Evolutionary conservation across 2,888 invertebrate species (phyloP), one percentile per base, ranked within the genome.

Genomic region (Sinopyrophorus schimmeli): DNA sequence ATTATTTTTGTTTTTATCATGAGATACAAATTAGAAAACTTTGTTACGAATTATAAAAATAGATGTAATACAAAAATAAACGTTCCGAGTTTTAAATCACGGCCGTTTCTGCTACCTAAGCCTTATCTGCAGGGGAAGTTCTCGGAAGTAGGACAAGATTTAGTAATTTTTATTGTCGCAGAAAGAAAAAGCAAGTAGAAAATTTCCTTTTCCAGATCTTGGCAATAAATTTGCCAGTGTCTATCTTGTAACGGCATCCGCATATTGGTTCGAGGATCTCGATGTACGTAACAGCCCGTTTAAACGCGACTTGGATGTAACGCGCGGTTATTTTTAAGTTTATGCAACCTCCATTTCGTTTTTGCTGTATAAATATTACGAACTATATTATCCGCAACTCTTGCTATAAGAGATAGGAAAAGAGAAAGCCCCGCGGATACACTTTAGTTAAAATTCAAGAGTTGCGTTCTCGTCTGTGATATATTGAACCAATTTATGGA

Each of bases 401-500:
- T 37, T 34, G 49, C 31, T 40, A 43, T 44, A 47, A 47, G 32
- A 47, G 30, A 51, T 41, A 46, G 50, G 46, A 46, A 43, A 40
- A 35, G 51, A 51, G 46, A 47, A 47, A 38, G 41, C 51, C 51
- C 40, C 32, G 41, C 47, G 51, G 51, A 51, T 51, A 46, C 35
- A 37, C 46, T 51, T 46, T 41, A 47, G 46, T 51, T 51, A 42
- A 51, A 51, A 51, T 51, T 51, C 46, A 51, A 51, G 47, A 38
- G 51, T 47, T 41, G 51, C 46, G 41, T 47, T 51, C 47, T 30
- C 46, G 30, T 46, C 47, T 42, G 43, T 47, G 51, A 51, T 51
- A 51, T 47, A 51, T 51, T 51, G 51, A 51, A 46, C 47, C 51
- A 47, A 46, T 51, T 51, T 51, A 51, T 51, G 42, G 51, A 48